Percentiles rank a stretch among this genome's conserved stretches.
These are phyloP conservation scores for Idaea straminata DNA, from an alignment of 2,888 invertebrate species.

Conservation along the genomic window DNA sequence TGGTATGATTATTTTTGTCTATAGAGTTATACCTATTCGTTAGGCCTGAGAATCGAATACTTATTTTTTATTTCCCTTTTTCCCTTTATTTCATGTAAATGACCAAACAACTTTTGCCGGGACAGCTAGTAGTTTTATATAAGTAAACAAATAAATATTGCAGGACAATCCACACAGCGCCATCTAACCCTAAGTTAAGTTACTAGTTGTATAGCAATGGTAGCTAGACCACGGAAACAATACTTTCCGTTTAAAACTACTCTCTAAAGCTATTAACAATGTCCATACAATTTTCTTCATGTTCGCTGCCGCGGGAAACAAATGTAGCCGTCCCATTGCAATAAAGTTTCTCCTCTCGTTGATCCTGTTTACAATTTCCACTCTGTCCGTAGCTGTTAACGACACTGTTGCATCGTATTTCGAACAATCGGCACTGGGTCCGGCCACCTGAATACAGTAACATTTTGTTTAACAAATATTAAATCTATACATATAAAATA, in stretches of 20 bases:
- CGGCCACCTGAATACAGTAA: conserved; percentile 40
- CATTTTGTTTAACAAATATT: background rate
- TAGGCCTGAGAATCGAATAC: too few relatives aligned
- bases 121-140: too few relatives aligned
- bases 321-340: conserved; percentile 52
- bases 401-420: conserved; percentile 47
- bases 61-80: too few relatives aligned
- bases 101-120: too few relatives aligned
- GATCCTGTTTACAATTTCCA: conserved; percentile 51
- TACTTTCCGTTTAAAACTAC: too few relatives aligned
- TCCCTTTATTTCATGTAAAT: too few relatives aligned
- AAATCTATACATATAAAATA: too few relatives aligned
- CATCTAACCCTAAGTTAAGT: background rate
- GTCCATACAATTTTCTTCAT: conserved; percentile 65
- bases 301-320: conserved; percentile 61
- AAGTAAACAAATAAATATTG: too few relatives aligned
- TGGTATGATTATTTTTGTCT: too few relatives aligned
- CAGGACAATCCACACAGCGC: conserved; percentile 4
- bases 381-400: conserved; percentile 45
- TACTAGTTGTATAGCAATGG: too few relatives aligned
- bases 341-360: conserved; percentile 63
- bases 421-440: conserved; percentile 49
- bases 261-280: background rate
- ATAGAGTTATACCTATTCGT: too few relatives aligned
- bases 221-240: too few relatives aligned